Percentiles rank a stretch among this genome's conserved stretches.
These are phyloP conservation scores for Ischnus inquisitorius DNA, from an alignment of 2,888 invertebrate species.

Conservation along the genomic window DNA sequence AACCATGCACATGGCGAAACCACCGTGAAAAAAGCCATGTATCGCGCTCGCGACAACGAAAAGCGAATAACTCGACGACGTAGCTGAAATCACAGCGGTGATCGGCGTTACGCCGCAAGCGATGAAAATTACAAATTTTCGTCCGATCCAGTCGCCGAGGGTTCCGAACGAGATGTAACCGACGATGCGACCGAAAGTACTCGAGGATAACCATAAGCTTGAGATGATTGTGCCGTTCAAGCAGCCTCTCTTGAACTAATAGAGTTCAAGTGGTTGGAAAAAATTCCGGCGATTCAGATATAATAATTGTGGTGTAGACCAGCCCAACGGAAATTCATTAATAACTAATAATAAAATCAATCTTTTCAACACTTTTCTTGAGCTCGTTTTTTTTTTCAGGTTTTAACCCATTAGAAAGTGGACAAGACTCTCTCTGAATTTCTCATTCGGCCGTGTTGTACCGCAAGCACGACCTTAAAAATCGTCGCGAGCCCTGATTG, in stretches of 20 bases:
- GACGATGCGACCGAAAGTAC: constrained; percentile 66
- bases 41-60: constrained; percentile 64
- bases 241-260: constrained; percentile 69
- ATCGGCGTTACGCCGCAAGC: constrained; percentile 71
- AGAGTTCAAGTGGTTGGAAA: not conserved
- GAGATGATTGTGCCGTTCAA: constrained; percentile 61
- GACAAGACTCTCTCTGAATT: too few species aligned
- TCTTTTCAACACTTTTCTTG: too few species aligned
- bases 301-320: too few species aligned
- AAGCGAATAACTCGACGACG: constrained; percentile 50
- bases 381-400: too few species aligned
- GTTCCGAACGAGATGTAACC: constrained; percentile 69
- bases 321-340: too few species aligned
- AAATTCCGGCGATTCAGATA: not conserved
- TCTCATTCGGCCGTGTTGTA: too few species aligned
- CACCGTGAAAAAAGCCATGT: constrained; percentile 72
- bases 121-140: constrained; percentile 69
- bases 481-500: not conserved
- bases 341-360: too few species aligned
- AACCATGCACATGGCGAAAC: constrained; percentile 68
- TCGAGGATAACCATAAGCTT: constrained; percentile 68
- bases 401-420: too few species aligned
- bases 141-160: constrained; percentile 69
- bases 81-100: constrained; percentile 65
- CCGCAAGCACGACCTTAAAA: too few species aligned